Conservation (phyloP, 1,140 invertebrate genomes). For the Phymorhynchus buccinoides region DNA sequence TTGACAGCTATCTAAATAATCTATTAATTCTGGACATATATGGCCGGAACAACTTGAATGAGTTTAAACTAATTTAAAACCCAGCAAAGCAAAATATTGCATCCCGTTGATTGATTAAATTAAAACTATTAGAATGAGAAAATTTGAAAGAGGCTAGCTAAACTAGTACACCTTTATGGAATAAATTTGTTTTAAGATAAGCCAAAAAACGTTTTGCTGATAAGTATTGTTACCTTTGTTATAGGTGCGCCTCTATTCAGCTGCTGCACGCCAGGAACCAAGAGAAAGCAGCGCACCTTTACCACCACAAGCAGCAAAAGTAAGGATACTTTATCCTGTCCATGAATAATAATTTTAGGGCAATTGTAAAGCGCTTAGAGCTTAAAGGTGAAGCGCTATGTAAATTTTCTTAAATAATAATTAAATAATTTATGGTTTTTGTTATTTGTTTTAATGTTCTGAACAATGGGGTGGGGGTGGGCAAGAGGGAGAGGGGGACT, state of each 20-base stretch:
- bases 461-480: neutral
- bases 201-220: neutral
- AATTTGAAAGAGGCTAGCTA: neutral
- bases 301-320: conserved; percentile 7
- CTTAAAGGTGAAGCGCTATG: too few relatives aligned
- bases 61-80: conserved; percentile 3
- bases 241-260: conserved; percentile 33
- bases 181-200: too few relatives aligned
- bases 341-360: too few relatives aligned
- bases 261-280: conserved; percentile 25
- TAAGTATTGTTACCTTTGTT: neutral
- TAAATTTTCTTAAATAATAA: too few relatives aligned
- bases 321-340: neutral
- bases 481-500: neutral
- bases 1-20: too few relatives aligned
- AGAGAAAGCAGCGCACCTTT: conserved; percentile 13
- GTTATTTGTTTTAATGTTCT: neutral
- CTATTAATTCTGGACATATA: neutral
- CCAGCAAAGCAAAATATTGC: neutral
- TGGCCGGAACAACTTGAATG: too few relatives aligned
- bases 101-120: too few relatives aligned
- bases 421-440: neutral
- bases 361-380: too few relatives aligned
- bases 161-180: neutral
- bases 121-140: neutral